Base-by-base conservation (phyloP, 2,888 invertebrate species). In the Lycocerus yunnanus region DNA sequence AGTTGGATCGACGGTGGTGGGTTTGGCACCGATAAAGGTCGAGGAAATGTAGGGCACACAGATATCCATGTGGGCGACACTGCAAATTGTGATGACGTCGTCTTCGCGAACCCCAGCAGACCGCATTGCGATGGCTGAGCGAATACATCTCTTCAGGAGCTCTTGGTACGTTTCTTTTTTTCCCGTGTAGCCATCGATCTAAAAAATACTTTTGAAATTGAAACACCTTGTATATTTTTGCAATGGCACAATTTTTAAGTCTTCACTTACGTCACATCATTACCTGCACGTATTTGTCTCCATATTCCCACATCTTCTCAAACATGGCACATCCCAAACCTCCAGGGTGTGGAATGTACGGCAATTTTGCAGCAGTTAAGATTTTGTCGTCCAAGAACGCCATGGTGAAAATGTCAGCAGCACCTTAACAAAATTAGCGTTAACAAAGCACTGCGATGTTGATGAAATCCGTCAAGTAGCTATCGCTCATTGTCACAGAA, bases 281-380 rank as follows among this genome's bases (percentile, higher is more conserved):
- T 78, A 84, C 84, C 80, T 84, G 84, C 14, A 81, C 79, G 65
- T 84, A 80, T 80, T 82, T 83, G 68, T 84, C 82, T 58, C 79
- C 71, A 60, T 84, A 77, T 20, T 75, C 69, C 13, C 77, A 79
- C 66, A 84, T 74, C 14, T 70, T 76, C 3, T 82, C 78, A 66
- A 81, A 84, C 68, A 81, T 84, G 60, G 80, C 77, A 24, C 68
- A 72, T 4, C 85, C 85, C 13, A 84, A 72, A 15, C 85, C 84
- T 15, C 81, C 60, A 8, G 75, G 69, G 27, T 75, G 66, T 1
- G 69, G 69, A 18, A 20, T 21, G 20, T 61, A 72, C 14, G 68
- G 60, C 61, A 75, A 27, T 18, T 72, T 68, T 1, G 75, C 72
- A 15, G 16, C 27, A 11, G 11, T 43, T 4, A 75, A 27, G 1